Evolutionary conservation across 2,797 vertebrate genomes (phyloP).

Genomic region (Lepus oiostolus): DNA sequence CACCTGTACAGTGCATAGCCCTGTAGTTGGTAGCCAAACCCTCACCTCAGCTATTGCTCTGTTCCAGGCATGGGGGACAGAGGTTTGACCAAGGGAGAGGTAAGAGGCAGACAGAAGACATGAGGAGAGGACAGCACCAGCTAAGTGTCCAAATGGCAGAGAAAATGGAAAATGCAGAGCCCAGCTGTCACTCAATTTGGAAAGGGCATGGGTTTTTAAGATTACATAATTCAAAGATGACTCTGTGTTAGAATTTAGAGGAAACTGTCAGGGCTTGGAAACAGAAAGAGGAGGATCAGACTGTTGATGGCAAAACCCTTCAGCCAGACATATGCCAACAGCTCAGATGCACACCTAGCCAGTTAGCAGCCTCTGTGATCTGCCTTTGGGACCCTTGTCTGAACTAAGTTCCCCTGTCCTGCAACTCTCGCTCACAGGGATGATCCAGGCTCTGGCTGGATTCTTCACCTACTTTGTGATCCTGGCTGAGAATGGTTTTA

Average conservation of each 20-base stretch:
- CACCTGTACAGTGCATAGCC: neutral
- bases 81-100: neutral
- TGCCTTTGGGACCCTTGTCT: neutral
- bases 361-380: neutral
- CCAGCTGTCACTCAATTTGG: neutral
- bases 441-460: conserved; percentile 96
- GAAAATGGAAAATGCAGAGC: neutral
- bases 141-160: neutral
- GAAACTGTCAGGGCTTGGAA: neutral
- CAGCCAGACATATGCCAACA: neutral
- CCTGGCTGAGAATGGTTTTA: conserved; percentile 96
- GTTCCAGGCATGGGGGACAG: neutral
- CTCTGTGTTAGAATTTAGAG: neutral
- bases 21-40: neutral
- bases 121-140: neutral
- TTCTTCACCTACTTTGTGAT: conserved; percentile 98
- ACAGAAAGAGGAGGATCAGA: neutral
- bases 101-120: neutral
- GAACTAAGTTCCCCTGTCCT: neutral
- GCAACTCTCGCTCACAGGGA: conserved; percentile 88
- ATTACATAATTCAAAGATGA: neutral
- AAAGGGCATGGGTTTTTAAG: neutral
- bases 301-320: neutral
- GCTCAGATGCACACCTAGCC: neutral
- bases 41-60: neutral